Conservation (phyloP, 2,113 vertebrate genomes). For the Labrus mixtus region DNA sequence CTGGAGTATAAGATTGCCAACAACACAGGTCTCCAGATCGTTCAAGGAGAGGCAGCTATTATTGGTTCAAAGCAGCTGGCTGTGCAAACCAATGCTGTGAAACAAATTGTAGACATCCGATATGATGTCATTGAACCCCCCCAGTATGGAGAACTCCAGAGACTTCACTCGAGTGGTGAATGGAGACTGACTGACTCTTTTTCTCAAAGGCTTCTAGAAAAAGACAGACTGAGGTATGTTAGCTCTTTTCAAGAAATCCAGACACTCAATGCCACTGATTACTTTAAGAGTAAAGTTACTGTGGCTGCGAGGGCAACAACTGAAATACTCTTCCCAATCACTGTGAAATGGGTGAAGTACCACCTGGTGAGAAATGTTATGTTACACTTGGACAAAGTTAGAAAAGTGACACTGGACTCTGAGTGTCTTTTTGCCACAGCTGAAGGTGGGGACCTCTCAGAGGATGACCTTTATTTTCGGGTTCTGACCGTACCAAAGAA, state of each 20-base stretch:
- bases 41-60: slow-evolving; percentile 83
- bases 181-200: slow-evolving; percentile 88
- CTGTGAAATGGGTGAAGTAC: slow-evolving; percentile 87
- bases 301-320: slow-evolving; percentile 82
- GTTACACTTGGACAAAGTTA: slow-evolving; percentile 85
- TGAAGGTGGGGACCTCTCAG: slow-evolving; percentile 76
- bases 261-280: slow-evolving; percentile 80
- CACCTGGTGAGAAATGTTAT: slow-evolving; percentile 82
- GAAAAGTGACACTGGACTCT: slow-evolving; percentile 82
- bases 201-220: slow-evolving; percentile 87
- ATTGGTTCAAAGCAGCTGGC: slow-evolving; percentile 85
- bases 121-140: slow-evolving; percentile 85
- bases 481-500: slow-evolving; percentile 86
- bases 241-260: slow-evolving; percentile 87
- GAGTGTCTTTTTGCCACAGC: slow-evolving; percentile 83
- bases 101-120: slow-evolving; percentile 82
- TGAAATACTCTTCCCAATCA: slow-evolving; percentile 85
- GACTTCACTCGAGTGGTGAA: slow-evolving; percentile 80
- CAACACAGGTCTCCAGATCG: slow-evolving; percentile 84
- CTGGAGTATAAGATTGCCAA: slow-evolving; percentile 87
- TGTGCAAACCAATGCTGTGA: slow-evolving; percentile 85
- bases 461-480: slow-evolving; percentile 86
- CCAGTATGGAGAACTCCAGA: slow-evolving; percentile 88
- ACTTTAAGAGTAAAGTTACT: slow-evolving; percentile 89
- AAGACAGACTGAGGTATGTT: slow-evolving; percentile 82